Base-by-base conservation (phyloP, 2,797 vertebrate species). In the Platyrinchus mystaceus region DNA sequence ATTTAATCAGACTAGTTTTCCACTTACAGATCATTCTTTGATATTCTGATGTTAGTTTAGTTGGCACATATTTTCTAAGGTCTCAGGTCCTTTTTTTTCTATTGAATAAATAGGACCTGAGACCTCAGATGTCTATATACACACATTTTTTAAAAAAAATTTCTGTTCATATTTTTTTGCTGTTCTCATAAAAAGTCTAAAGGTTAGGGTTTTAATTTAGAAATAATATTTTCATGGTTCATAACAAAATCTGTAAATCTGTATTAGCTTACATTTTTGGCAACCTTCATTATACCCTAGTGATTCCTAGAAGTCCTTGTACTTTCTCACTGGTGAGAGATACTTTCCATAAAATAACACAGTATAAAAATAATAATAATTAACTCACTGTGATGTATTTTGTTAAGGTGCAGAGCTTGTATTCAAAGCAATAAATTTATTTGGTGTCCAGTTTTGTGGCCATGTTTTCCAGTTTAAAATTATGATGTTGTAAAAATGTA, bases 191-290 rank as follows among this genome's bases (percentile, higher is more conserved):
- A 50, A 90, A 95, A 97, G 90, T 97, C 84, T 94, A 97, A 96
- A 97, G 96, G 95, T 97, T 96, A 96, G 34, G 20, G 93, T 62
- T 97, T 97, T 96, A 96, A 91, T 96, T 97, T 88, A 97, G 97
- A 91, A 93, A 97, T 95, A 97, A 96, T 95, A 97, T 98, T 97
- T 97, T 97, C 95, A 97, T 96, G 95, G 96, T 97, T 97, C 96
- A 97, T 97, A 97, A 97, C 95, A 98, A 97, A 97, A 96, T 97
- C 93, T 97, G 96, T 98, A 98, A 97, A 97, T 97, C 94, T 97
- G 95, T 98, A 98, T 98, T 97, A 97, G 94, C 97, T 98, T 98
- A 97, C 96, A 95, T 97, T 97, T 98, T 97, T 98, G 97, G 97
- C 97, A 98, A 97, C 95, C 96, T 97, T 96, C 95, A 96, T 97